Evolutionary conservation across 2,888 invertebrate genomes (phyloP).

Genomic region (Selenia dentaria): DNA sequence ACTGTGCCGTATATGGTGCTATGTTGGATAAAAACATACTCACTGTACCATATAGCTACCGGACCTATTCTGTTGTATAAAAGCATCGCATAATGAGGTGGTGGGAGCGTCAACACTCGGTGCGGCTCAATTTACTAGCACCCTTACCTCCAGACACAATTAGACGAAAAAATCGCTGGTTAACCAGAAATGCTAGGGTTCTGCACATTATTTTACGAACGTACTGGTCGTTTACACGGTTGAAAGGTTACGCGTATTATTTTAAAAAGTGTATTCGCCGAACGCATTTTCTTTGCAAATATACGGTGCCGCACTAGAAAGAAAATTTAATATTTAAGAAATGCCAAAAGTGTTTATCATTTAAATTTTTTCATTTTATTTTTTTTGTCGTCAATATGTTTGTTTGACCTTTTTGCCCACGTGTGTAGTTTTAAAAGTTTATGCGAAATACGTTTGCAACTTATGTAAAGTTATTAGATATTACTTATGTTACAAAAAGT

Average conservation of each 20-base stretch:
- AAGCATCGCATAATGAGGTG: constrained; percentile 13
- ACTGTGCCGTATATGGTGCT: no score
- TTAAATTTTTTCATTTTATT: no score
- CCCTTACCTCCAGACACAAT: constrained; percentile 9
- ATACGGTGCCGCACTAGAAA: not conserved
- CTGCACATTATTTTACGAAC: constrained; percentile 4
- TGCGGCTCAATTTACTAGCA: constrained; percentile 9
- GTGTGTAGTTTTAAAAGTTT: no score
- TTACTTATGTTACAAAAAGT: no score
- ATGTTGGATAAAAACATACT: not conserved
- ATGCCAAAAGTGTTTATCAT: not conserved
- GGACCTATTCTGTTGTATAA: constrained; percentile 2
- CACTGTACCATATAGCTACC: not conserved
- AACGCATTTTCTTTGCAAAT: not conserved
- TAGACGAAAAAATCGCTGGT: constrained; percentile 12
- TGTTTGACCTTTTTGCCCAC: no score
- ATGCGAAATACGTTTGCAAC: no score
- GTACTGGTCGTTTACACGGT: not conserved
- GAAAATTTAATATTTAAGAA: constrained; percentile 6
- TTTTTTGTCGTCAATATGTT: no score
- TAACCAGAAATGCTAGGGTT: constrained; percentile 7
- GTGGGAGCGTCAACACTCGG: constrained; percentile 16
- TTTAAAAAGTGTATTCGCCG: constrained; percentile 3
- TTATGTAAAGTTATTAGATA: no score
- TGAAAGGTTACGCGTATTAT: constrained; percentile 7